Base-by-base conservation (phyloP, 2,797 vertebrate genomes). In the Arrhamphus sclerolepis region DNA sequence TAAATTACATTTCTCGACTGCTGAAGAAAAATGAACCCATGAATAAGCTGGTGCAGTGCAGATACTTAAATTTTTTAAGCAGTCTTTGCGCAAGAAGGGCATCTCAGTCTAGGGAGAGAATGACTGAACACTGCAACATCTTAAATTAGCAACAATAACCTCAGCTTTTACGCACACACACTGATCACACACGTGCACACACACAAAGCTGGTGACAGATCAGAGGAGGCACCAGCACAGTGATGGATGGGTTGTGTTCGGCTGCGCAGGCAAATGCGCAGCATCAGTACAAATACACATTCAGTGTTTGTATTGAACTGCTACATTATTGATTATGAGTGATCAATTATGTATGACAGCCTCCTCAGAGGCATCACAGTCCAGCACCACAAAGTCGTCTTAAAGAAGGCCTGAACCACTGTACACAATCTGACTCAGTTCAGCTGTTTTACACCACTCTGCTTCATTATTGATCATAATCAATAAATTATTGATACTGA, bases 21-120 rank as follows among this genome's bases (percentile, higher is more conserved):
- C 56, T 75, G 63, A 83, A 80, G 80, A 78, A 74, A 83, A 87
- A 82, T 71, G 58, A 70, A 82, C 69, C 64, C 38, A 77, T 78
- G 80, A 90, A 89, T 82, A 85, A 86, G 87, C 78, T 91, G 87
- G 83, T 90, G 91, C 89, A 91, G 77, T 91, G 89, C 91, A 91
- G 90, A 89, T 89, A 75, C 83, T 85, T 89, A 64, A 71, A 92
- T 85, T 80, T 89, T 91, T 89, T 83, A 91, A 84, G 75, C 82
- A 77, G 67, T 67, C 78, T 87, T 89, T 85, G 82, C 80, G 66
- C 78, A 85, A 88, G 73, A 87, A 82, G 72, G 65, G 71, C 77
- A 77, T 79, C 56, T 72, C 49, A 70, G 77, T 67, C 39, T 47
- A 38, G 73, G 58, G 70, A 79, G 75, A 71, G 80, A 85, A 77